These are phyloP conservation scores for Parnassius glacialis DNA, from an alignment of 2,888 invertebrate genomes.

Conservation along the genomic window DNA sequence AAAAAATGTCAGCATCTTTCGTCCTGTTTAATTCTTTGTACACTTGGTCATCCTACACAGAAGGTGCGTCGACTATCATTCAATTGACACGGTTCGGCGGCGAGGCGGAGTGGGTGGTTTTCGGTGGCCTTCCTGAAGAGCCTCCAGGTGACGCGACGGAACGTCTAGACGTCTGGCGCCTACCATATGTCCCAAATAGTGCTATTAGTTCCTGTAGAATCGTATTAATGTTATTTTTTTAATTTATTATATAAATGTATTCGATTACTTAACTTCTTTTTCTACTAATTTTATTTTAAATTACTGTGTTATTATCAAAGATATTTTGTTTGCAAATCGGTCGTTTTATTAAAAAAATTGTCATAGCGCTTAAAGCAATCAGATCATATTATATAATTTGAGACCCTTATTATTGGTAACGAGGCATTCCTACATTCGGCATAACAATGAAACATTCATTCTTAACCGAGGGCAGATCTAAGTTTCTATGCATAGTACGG, in stretches of 20 bases:
- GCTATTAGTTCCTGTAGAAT: slow-evolving; percentile 26
- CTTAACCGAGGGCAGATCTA: no score
- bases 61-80: slow-evolving; percentile 29
- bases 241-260: not conserved
- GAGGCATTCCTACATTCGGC: no score
- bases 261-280: no score
- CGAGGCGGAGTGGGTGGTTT: slow-evolving; percentile 32
- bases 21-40: not conserved
- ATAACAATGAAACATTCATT: no score
- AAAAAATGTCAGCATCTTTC: not conserved
- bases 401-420: no score
- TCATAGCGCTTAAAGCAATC: no score
- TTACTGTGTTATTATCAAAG: no score
- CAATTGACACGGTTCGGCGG: slow-evolving; percentile 22
- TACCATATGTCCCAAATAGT: slow-evolving; percentile 39
- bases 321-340: no score
- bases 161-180: slow-evolving; percentile 68
- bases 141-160: slow-evolving; percentile 53
- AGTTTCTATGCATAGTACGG: no score
- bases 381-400: no score
- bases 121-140: slow-evolving; percentile 56
- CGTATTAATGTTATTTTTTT: slow-evolving; percentile 14
- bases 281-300: no score
- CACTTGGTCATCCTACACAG: slow-evolving; percentile 1
- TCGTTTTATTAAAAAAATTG: no score